Base-by-base conservation (phyloP, 2,113 vertebrate species). In the Copsychus sechellarum region DNA sequence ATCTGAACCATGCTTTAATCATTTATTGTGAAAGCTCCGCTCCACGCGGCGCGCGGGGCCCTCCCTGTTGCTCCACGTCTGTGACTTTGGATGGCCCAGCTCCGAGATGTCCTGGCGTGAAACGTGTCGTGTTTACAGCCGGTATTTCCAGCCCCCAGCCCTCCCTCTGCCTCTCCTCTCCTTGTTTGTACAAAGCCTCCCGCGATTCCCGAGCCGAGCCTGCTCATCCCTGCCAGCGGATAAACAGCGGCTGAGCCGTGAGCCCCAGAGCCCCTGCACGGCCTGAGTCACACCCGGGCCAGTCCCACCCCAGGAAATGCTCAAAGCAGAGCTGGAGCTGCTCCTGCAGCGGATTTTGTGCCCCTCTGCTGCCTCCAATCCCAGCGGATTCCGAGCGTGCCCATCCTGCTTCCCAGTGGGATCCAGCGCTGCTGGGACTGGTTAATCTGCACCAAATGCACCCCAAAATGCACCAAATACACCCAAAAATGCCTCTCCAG, bases 1-100 rank as follows among this genome's bases (percentile, higher is more conserved):
- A 96, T 96, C 91, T 95, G 95, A 97, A 90, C 95, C 95, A 91
- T 95, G 94, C 94, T 97, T 97, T 97, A 97, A 97, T 97, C 94
- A 96, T 95, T 95, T 96, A 95, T 97, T 94, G 95, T 94, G 95
- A 95, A 94, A 94, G 96, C 95, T 87, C 40, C 56, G 60, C 95
- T 95, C 96, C 38, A 47, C 19, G 81, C 76, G 48, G 43, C 38
- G 40, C 19, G 81, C 76, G 48, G 26, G 43, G 45, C 93, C 66
- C 96, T 90, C 90, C 60, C 86, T 29, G 83, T 33, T 56, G 86
- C 87, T 94, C 78, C 19, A 47, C 90, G 34, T 18, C 84, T 14
- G 64, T 38, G 71, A 56, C 82, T 83, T 69, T 12, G 88, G 90
- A 74, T 92, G 54, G 1, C 61, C 76, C 82, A 1, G 73, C 91